Conservation (phyloP, 2,888 invertebrate species). For the Drosophila quinaria region DNA sequence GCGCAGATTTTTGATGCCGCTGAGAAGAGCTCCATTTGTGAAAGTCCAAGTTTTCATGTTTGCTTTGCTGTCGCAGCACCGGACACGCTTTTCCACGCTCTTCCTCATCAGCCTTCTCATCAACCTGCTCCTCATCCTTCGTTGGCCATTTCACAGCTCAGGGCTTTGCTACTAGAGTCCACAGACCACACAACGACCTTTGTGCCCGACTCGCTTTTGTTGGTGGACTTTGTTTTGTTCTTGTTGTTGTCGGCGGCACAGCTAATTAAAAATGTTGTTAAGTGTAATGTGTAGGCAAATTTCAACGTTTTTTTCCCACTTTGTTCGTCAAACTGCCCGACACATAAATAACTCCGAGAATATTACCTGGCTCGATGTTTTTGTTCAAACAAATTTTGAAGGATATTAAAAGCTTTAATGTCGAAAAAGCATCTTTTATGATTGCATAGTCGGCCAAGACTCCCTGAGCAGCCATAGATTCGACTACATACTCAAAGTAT, state of each 20-base stretch:
- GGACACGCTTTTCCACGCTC: conserved; percentile 28
- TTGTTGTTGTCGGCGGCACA: conserved; percentile 46
- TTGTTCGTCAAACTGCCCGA: conserved; percentile 9
- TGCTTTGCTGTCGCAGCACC: conserved; percentile 42
- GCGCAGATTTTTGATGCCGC: conserved; percentile 47
- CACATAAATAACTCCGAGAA: conserved; percentile 64
- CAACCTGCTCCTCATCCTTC: not conserved
- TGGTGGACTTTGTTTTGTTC: conserved; percentile 44
- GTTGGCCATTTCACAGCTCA: conserved; percentile 10
- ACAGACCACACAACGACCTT: conserved; percentile 34
- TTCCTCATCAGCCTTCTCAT: not conserved
- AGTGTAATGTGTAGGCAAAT: conserved; percentile 70
- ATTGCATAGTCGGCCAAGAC: conserved; percentile 47
- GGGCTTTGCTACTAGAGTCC: conserved; percentile 11
- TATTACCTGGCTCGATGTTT: conserved; percentile 41
- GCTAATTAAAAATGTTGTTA: conserved; percentile 77
- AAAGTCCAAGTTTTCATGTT: conserved; percentile 55
- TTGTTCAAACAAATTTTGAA: conserved; percentile 41
- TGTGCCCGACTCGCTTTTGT: conserved; percentile 46
- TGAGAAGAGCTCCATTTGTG: conserved; percentile 47
- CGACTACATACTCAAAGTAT: conserved; percentile 5
- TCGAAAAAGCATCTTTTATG: conserved; percentile 52
- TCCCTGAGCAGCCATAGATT: conserved; percentile 18
- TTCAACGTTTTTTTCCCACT: conserved; percentile 36
- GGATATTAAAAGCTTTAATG: conserved; percentile 69